Base-by-base conservation (phyloP, 2,113 vertebrate genomes). In the Nycticryphes semicollaris region DNA sequence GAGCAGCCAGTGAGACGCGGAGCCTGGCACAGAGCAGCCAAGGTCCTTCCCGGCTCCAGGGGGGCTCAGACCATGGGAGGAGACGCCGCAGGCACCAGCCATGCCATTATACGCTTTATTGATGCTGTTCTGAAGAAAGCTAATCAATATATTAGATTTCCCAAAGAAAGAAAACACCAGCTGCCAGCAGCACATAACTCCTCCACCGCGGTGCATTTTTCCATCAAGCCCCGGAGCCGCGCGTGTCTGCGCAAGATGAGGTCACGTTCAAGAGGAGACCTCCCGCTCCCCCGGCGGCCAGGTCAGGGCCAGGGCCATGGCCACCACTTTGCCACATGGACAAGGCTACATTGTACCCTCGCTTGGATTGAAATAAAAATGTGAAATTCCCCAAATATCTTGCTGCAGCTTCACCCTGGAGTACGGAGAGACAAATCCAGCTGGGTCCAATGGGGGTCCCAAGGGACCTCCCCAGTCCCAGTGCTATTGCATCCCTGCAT, bases 81-180 rank as follows among this genome's bases (percentile, higher is more conserved):
- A 98, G 97, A 84, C 68, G 91, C 97, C 72, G 77, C 80, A 76
- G 94, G 95, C 96, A 94, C 92, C 94, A 91, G 97, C 96, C 96
- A 94, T 80, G 93, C 97, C 96, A 97, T 98, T 97, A 97, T 96
- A 94, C 14, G 8, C 92, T 94, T 96, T 97, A 98, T 97, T 97
- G 97, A 97, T 95, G 96, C 93, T 97, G 96, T 96, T 96, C 97
- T 95, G 96, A 96, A 97, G 97, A 97, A 97, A 98, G 97, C 96
- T 97, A 98, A 97, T 98, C 97, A 94, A 98, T 98, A 97, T 95
- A 98, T 98, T 97, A 97, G 97, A 98, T 98, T 98, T 97, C 97
- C 97, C 94, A 94, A 96, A 97, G 97, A 97, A 97, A 97, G 96
- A 96, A 97, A 97, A 96, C 96, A 96, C 96, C 96, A 92, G 93